A percentile compares a stretch with the other conserved stretches of the same genome.
phyloP scores from a whole-genome alignment of 2,113 vertebrate species.

The Apodemus speciosus region DNA sequence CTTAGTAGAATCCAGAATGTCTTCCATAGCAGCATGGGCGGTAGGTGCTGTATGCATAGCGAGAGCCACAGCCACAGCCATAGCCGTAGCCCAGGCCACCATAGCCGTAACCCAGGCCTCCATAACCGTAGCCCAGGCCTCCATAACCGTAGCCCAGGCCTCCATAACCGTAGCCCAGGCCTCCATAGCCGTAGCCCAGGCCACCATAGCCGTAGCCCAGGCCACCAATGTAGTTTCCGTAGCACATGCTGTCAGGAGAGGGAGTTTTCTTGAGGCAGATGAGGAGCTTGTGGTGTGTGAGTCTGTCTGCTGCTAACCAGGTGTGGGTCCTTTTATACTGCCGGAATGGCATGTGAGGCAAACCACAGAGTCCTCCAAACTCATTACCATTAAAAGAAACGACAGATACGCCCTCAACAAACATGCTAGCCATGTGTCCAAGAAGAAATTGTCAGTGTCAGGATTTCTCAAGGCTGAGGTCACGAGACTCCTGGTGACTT shows the following conservation, averaged over 20 bases:
- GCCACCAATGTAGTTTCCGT: not conserved
- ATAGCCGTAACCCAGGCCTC: not conserved
- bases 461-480: not conserved
- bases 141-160: not conserved
- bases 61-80: not conserved
- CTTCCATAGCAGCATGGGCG: slow-evolving; percentile 1
- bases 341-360: not conserved
- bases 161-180: not conserved
- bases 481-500: not conserved
- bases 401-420: not conserved
- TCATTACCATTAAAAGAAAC: not conserved
- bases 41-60: not conserved
- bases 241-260: not conserved
- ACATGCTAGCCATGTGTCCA: not conserved
- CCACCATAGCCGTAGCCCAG: not conserved
- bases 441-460: not conserved
- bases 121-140: not conserved
- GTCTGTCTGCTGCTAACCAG: not conserved
- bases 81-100: not conserved
- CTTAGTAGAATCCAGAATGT: not conserved
- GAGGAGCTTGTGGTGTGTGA: not conserved
- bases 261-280: not conserved
- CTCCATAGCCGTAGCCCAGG: not conserved
- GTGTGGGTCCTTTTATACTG: not conserved
- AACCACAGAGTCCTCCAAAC: not conserved